Conservation (phyloP, 2,888 invertebrate species). For the Scaptomyza caliginosa region DNA sequence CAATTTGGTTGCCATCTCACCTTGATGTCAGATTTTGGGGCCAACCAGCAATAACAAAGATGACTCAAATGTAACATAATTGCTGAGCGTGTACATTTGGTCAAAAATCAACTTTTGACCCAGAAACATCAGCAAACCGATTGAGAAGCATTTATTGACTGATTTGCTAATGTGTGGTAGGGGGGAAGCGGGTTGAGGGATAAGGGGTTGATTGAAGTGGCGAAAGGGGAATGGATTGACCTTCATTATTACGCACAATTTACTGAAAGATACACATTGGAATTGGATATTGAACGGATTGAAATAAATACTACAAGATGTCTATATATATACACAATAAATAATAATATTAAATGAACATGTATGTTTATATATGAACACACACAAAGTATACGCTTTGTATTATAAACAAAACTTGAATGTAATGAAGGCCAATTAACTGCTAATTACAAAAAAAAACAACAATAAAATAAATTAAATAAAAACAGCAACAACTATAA, state of each 20-base stretch:
- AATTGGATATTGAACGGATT: constrained; percentile 37
- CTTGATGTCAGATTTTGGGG: constrained; percentile 52
- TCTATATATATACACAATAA: constrained; percentile 20
- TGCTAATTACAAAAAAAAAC: constrained; percentile 32
- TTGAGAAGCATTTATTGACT: constrained; percentile 26
- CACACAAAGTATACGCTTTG: not conserved
- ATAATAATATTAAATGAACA: constrained; percentile 18
- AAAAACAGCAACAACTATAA: not conserved
- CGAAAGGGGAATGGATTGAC: constrained; percentile 17
- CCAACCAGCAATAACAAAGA: constrained; percentile 46
- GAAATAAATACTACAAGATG: constrained; percentile 28
- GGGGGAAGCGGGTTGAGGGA: too few species aligned
- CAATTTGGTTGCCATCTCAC: constrained; percentile 41
- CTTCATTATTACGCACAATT: constrained; percentile 50
- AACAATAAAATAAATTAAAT: constrained; percentile 24
- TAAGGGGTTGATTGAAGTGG: not conserved
- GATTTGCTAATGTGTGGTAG: not conserved
- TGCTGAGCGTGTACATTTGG: constrained; percentile 42
- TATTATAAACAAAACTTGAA: constrained; percentile 51
- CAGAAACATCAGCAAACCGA: constrained; percentile 31
- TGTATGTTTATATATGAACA: constrained; percentile 2
- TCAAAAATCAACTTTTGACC: constrained; percentile 50
- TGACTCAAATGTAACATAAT: constrained; percentile 64
- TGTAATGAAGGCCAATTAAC: constrained; percentile 63
- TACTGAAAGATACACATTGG: constrained; percentile 18